phyloP scores from a whole-genome alignment of 2,888 invertebrate species.

The Abrostola tripartita region DNA sequence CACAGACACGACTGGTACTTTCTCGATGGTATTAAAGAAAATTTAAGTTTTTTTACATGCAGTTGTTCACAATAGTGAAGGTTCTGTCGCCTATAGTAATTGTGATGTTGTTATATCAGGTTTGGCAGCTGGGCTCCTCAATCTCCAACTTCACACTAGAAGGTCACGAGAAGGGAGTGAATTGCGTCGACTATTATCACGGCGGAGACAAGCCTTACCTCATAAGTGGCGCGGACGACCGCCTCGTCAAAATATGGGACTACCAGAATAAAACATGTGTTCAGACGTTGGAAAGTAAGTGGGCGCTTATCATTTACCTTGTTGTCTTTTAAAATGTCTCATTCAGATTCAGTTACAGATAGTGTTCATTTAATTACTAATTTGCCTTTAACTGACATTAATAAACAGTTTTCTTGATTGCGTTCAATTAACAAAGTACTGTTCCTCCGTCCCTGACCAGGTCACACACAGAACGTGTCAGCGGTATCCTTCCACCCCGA shows the following conservation, averaged over 20 bases:
- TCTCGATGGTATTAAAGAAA: too few relatives aligned
- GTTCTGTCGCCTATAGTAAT: neutral
- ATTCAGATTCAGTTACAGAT: too few relatives aligned
- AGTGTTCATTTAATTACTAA: too few relatives aligned
- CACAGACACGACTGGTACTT: too few relatives aligned
- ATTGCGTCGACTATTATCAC: conserved; percentile 99
- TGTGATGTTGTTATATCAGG: conserved; percentile 76
- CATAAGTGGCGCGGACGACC: conserved; percentile 99
- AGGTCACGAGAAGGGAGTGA: conserved; percentile 99
- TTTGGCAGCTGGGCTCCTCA: conserved; percentile 99
- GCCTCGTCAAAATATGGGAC: conserved; percentile 99
- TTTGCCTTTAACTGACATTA: too few relatives aligned
- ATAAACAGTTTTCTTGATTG: too few relatives aligned
- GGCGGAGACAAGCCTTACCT: conserved; percentile 99
- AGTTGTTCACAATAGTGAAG: neutral
- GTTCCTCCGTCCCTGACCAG: conserved; percentile 66
- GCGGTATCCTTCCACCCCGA: conserved; percentile 99
- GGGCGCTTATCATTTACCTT: neutral
- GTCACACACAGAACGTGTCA: conserved; percentile 98
- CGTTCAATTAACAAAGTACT: too few relatives aligned
- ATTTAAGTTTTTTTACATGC: too few relatives aligned
- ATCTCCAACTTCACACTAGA: conserved; percentile 99
- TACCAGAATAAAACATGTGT: conserved; percentile 99
- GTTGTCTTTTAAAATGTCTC: neutral
- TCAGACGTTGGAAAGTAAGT: conserved; percentile 95